These are phyloP conservation scores for Ormyrus rosae DNA, from an alignment of 2,888 invertebrate genomes.

Conservation along the genomic window DNA sequence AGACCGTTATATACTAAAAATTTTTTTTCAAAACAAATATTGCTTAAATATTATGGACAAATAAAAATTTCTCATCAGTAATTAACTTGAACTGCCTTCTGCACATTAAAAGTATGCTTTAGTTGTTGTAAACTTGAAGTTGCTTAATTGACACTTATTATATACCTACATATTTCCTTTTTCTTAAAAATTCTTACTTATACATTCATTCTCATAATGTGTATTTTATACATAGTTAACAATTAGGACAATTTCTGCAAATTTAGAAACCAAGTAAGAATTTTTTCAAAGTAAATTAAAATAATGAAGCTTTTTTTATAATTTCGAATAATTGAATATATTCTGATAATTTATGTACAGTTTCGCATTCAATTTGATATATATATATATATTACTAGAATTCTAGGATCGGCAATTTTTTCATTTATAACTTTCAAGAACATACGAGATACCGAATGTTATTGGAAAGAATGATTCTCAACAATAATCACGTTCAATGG, in stretches of 20 bases:
- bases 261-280: slow-evolving; percentile 7
- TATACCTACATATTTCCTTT: slow-evolving; percentile 18
- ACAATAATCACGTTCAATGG: no score
- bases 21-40: no score
- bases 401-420: slow-evolving; percentile 21
- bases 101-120: slow-evolving; percentile 30
- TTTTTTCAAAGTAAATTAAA: slow-evolving; percentile 32
- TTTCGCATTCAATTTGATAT: slow-evolving; percentile 32
- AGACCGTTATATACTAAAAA: no score
- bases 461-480: no score
- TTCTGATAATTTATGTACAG: slow-evolving; percentile 44
- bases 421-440: background rate
- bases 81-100: slow-evolving; percentile 21
- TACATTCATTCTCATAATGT: slow-evolving; percentile 25
- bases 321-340: slow-evolving; percentile 23
- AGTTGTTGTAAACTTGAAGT: slow-evolving; percentile 18
- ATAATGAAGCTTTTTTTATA: slow-evolving; percentile 4
- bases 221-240: slow-evolving; percentile 40
- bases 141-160: slow-evolving; percentile 50
- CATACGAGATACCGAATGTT: no score
- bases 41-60: no score
- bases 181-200: background rate
- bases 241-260: slow-evolving; percentile 22
- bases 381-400: slow-evolving; percentile 31
- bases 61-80: slow-evolving; percentile 5